Conservation (phyloP, 1,140 invertebrate genomes). For the Triops longicaudatus region DNA sequence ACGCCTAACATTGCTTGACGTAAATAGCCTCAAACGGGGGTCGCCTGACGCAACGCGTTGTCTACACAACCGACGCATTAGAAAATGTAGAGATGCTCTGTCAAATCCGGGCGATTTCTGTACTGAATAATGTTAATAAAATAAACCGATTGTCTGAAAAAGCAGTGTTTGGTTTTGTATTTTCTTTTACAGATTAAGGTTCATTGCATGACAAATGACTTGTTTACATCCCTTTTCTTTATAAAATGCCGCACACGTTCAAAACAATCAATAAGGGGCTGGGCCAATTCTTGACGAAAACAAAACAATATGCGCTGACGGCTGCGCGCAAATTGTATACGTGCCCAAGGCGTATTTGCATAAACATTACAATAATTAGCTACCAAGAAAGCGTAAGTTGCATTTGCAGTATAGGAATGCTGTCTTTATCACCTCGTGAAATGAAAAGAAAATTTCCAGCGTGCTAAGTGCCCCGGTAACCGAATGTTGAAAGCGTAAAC, state of each 20-base stretch:
- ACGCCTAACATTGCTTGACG: neutral
- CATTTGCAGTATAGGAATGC: too few relatives aligned
- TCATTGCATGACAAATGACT: neutral
- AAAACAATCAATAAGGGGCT: conserved; percentile 7
- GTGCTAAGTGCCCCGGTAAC: too few relatives aligned
- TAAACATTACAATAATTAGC: too few relatives aligned
- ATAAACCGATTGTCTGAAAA: too few relatives aligned
- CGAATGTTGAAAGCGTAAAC: too few relatives aligned
- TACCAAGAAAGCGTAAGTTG: too few relatives aligned
- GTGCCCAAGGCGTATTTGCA: too few relatives aligned
- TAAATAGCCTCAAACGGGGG: neutral
- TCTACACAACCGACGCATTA: neutral
- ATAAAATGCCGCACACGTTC: neutral
- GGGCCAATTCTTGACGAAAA: neutral
- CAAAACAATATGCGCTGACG: neutral
- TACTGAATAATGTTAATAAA: too few relatives aligned
- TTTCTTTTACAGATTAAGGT: neutral
- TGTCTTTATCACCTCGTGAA: too few relatives aligned
- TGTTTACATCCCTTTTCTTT: neutral
- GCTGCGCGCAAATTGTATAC: neutral
- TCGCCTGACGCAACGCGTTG: neutral
- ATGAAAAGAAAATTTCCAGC: too few relatives aligned
- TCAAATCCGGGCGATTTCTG: too few relatives aligned
- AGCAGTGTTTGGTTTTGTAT: neutral
- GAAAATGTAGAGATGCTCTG: too few relatives aligned